Base-by-base conservation (phyloP, 2,888 invertebrate species). In the Hetaerina titia region DNA sequence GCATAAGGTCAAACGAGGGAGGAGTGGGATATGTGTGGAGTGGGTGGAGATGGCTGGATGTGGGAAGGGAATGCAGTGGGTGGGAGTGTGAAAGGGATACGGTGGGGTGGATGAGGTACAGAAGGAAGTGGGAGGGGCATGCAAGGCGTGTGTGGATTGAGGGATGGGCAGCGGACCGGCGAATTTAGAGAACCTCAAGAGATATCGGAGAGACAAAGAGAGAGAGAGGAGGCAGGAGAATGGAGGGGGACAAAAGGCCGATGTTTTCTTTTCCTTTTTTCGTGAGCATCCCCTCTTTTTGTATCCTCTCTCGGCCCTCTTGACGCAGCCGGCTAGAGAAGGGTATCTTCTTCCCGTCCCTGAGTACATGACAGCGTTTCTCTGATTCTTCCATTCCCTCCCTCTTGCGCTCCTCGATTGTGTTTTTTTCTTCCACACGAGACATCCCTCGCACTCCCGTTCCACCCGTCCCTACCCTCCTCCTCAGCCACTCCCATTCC, bases 311-410 rank as follows among this genome's bases (percentile, higher is more conserved):
- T 60, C 60, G 4, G 81, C 56, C 69, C 92, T 69, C 92, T 92
- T 74, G 69, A 64, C 74, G 92, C 92, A 92, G 92, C 92, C 69
- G 92, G 69, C 92, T 56, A 45, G 69, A 17, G 64, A 69, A 92
- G 92, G 92, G 92, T 92, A 81, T 81, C 81, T 81, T 81, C 81
- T 81, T 81, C 81, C 81, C 90, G 90, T 89, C 89, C 90, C 90
- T 31, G 31, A 31, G 81, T 31, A 81, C 81, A 81, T 81, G 81
- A 81, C 81, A 81, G 81, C 31, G 81, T 81, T 81, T 81, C 81
- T 81, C 31, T 31, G 81, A 81, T 81, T 81, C 89, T 8, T n/a
- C 56, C 69, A 56, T 64, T 31, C 31, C 89, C 9, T n/a, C 56
- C 69, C 69, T 64, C 64, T 64, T 69, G 19, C 69, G 63, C 64